Evolutionary conservation across 2,797 vertebrate genomes (phyloP).

Genomic region (Poecilia picta): DNA sequence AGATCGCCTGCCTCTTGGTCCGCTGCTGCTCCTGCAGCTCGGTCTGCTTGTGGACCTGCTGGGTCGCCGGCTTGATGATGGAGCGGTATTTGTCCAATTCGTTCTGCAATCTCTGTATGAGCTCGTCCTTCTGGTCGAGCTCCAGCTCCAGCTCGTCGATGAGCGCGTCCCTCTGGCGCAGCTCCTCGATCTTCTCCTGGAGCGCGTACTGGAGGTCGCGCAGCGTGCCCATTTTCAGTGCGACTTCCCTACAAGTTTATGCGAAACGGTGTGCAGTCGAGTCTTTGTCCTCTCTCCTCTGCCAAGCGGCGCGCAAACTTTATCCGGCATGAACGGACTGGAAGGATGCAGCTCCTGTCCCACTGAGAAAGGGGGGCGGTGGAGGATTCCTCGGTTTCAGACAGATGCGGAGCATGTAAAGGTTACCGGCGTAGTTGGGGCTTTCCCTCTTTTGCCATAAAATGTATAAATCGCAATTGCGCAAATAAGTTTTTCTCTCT

Average conservation of each 20-base stretch:
- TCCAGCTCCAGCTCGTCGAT: constrained; percentile 99
- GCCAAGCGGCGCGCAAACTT: constrained; percentile 68
- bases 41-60: constrained; percentile 91
- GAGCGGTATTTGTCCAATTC: constrained; percentile 99
- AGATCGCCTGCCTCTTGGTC: constrained; percentile 98
- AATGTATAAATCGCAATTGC: constrained; percentile 43
- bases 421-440: background rate
- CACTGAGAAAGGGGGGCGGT: constrained; percentile 24
- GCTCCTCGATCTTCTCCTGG: constrained; percentile 99
- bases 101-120: constrained; percentile 96
- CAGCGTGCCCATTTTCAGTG: constrained; percentile 90
- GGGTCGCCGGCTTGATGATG: constrained; percentile 95
- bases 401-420: background rate
- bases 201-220: constrained; percentile 98
- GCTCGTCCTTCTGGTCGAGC: constrained; percentile 98
- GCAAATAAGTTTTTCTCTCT: constrained; percentile 60
- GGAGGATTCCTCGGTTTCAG: constrained; percentile 20
- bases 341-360: constrained; percentile 30
- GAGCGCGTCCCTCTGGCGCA: constrained; percentile 96
- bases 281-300: constrained; percentile 58
- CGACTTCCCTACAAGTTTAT: constrained; percentile 65
- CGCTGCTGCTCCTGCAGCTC: constrained; percentile 92
- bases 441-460: constrained; percentile 9
- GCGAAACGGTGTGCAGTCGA: constrained; percentile 21
- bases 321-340: constrained; percentile 72